Percentiles rank a stretch among this genome's conserved stretches.
These are phyloP conservation scores for Leucoma salicis DNA, from an alignment of 2,888 invertebrate genomes.

Conservation along the genomic window DNA sequence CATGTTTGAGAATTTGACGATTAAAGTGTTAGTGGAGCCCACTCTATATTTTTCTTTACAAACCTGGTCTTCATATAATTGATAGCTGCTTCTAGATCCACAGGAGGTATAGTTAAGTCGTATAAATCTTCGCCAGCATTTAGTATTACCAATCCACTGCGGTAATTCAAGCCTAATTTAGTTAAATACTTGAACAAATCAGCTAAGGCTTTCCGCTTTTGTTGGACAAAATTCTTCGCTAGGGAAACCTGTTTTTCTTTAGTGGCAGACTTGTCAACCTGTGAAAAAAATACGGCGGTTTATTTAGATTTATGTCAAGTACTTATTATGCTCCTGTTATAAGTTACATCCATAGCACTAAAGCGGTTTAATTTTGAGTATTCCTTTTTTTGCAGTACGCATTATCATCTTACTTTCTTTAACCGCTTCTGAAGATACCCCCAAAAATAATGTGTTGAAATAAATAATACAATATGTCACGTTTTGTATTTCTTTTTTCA, in stretches of 20 bases:
- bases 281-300: conserved; percentile 2
- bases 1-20: no score
- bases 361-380: no score
- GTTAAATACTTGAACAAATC: conserved; percentile 92
- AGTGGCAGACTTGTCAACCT: conserved; percentile 82
- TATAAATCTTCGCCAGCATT: conserved; percentile 73
- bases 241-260: conserved; percentile 89
- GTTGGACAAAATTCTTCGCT: conserved; percentile 90
- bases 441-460: no score
- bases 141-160: conserved; percentile 87
- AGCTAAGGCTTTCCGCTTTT: conserved; percentile 91
- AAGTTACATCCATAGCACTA: no score
- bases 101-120: conserved; percentile 86
- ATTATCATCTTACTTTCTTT: no score
- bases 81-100: conserved; percentile 85
- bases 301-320: background rate
- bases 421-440: no score
- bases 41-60: conserved; percentile 10
- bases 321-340: background rate
- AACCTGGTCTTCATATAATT: conserved; percentile 78
- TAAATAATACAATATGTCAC: no score
- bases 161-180: conserved; percentile 90
- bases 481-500: no score
- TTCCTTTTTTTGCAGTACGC: no score
- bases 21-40: no score